Evolutionary conservation across 2,888 invertebrate species (phyloP), one percentile per base, ranked within the genome.

Genomic region (Cryptocephalus moraei): DNA sequence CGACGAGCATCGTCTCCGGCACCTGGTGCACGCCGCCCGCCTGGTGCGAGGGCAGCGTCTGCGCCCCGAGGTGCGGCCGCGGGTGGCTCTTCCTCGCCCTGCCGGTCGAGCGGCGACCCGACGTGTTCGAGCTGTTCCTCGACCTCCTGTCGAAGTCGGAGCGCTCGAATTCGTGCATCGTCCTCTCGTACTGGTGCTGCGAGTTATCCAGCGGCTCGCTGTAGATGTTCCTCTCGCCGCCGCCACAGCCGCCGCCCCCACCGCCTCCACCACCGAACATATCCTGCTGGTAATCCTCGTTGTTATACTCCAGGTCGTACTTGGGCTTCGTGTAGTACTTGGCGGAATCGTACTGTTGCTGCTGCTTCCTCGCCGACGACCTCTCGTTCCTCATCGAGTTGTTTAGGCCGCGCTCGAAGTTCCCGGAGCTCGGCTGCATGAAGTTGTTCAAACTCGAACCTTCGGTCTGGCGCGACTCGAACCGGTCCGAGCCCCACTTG

Each of bases 1-100:
- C 86, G n/a, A 91, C 89, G 53, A 91, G 73, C 88, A 91, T 90
- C 56, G 89, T 81, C 48, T 74, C 67, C 58, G 77, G 75, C 33
- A 53, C 44, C 43, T 51, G 53, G 62, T 79, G 74, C 59, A 72
- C 68, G 59, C 75, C 78, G 59, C 75, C 78, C 3, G 22, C 22
- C 22, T 22, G 22, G 60, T 78, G 78, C 57, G 75, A 63, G 4
- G 70, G 80, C 72, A 65, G 73, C 60, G 73, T 81, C 72, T 64
- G 80, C 22, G 76, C 76, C 8, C 78, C 76, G 52, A 77, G 70
- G 49, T 77, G 77, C 1, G 67, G 67, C 46, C 67, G 59, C 63
- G 71, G 58, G 71, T 56, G 68, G 70, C 72, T 62, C 66, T 76
- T 58, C 70, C 76, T 52, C 50, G 66, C 45, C 49, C 70, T 58